Evolutionary conservation across 1,140 invertebrate species (phyloP).

Genomic region (Archegozetes longisetosus): DNA sequence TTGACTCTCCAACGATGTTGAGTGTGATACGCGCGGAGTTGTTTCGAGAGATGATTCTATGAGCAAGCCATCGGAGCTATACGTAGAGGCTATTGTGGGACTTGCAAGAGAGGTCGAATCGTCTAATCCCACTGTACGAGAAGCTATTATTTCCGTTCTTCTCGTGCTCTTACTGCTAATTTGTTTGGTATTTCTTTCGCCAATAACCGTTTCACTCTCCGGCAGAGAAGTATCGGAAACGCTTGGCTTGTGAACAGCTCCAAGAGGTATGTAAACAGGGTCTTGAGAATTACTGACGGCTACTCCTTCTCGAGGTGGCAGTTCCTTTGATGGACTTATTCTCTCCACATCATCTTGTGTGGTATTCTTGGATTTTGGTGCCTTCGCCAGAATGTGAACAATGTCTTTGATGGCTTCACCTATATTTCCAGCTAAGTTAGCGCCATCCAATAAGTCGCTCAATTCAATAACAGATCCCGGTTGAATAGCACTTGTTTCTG

Average conservation of each 20-base stretch:
- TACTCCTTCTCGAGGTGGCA: conserved; percentile 19
- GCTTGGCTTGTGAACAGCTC: conserved; percentile 12
- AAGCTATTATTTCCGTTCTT: not conserved
- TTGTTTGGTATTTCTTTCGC: not conserved
- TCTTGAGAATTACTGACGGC: conserved; percentile 19
- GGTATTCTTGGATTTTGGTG: not conserved
- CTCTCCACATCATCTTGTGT: conserved; percentile 4
- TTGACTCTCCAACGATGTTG: not conserved
- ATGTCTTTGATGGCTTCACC: conserved; percentile 25
- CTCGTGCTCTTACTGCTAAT: not conserved
- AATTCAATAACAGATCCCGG: conserved; percentile 24
- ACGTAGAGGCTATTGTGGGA: not conserved
- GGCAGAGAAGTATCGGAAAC: not conserved
- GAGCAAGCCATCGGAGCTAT: not conserved
- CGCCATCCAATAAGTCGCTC: conserved; percentile 22
- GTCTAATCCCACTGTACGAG: not conserved
- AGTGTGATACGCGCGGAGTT: not conserved
- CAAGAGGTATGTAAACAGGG: conserved; percentile 22
- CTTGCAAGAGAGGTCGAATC: too few species aligned
- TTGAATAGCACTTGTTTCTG: conserved; percentile 18
- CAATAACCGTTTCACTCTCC: not conserved
- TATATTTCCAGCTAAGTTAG: conserved; percentile 22
- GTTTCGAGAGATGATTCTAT: not conserved
- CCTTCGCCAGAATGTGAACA: conserved; percentile 21
- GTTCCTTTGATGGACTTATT: conserved; percentile 1